These are phyloP conservation scores for Neomonachus schauinslandi DNA, from an alignment of 2,113 vertebrate species.

Conservation along the genomic window DNA sequence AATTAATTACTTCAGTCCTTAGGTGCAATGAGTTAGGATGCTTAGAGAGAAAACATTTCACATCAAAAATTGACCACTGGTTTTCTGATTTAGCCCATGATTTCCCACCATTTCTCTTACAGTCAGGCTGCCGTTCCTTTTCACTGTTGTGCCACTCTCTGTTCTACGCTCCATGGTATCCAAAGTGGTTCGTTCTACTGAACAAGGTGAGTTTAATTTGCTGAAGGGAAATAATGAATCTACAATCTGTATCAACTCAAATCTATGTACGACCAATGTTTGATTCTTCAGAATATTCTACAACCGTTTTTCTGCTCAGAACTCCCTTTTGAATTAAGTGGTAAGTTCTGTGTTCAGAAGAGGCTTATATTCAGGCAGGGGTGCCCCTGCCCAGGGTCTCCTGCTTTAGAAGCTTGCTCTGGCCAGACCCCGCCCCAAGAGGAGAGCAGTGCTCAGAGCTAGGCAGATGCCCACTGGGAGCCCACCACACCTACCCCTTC, in stretches of 20 bases:
- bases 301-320: neutral
- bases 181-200: constrained; percentile 90
- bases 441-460: neutral
- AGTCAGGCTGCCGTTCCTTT: constrained; percentile 91
- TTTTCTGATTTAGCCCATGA: constrained; percentile 20
- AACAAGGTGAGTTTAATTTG: constrained; percentile 92
- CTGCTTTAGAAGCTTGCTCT: neutral
- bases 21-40: neutral
- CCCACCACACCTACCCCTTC: neutral
- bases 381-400: neutral
- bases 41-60: neutral
- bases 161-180: constrained; percentile 96
- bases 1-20: neutral
- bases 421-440: neutral
- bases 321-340: neutral
- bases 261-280: rapidly evolving
- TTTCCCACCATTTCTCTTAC: constrained; percentile 53
- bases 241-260: neutral
- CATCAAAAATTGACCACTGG: rapidly evolving
- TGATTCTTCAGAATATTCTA: neutral
- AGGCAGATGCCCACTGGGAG: neutral
- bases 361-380: neutral
- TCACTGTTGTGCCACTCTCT: constrained; percentile 92
- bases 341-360: neutral
- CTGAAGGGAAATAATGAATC: neutral